Percentiles rank a stretch among this genome's conserved stretches.
Evolutionary conservation across 2,797 vertebrate genomes (phyloP).

Genomic region (Pelodytes ibericus): DNA sequence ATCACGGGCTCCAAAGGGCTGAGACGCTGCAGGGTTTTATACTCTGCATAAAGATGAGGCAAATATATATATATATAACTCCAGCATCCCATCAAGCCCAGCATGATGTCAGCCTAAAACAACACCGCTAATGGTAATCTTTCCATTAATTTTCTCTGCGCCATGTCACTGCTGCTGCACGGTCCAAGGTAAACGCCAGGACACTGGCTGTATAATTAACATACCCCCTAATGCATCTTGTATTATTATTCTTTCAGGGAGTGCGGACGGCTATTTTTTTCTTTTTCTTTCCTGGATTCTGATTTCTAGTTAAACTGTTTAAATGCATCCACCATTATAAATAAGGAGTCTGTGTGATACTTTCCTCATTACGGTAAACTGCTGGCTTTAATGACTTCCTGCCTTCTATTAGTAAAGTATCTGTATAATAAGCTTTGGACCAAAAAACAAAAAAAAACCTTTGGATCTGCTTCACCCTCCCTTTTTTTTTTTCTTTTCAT

Average conservation of each 20-base stretch:
- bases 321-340: slow-evolving; percentile 34
- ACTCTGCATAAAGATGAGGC: slow-evolving; percentile 63
- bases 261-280: slow-evolving; percentile 53
- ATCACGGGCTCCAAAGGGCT: slow-evolving; percentile 59
- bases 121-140: slow-evolving; percentile 77
- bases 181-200: slow-evolving; percentile 72
- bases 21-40: slow-evolving; percentile 67
- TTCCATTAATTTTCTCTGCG: slow-evolving; percentile 75
- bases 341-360: slow-evolving; percentile 41
- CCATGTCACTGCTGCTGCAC: slow-evolving; percentile 69
- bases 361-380: slow-evolving; percentile 58
- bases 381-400: slow-evolving; percentile 47
- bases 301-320: slow-evolving; percentile 53
- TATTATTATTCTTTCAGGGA: slow-evolving; percentile 63
- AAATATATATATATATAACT: slow-evolving; percentile 71
- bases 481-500: not conserved
- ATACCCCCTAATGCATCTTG: slow-evolving; percentile 64
- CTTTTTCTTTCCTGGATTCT: slow-evolving; percentile 29
- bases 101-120: slow-evolving; percentile 73
- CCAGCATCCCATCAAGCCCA: slow-evolving; percentile 70
- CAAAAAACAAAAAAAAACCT: not conserved
- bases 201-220: slow-evolving; percentile 66
- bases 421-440: not conserved
- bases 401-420: slow-evolving; percentile 30
- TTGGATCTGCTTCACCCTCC: not conserved